Percentiles rank a stretch among this genome's conserved stretches.
These are phyloP conservation scores for Thera britannica DNA, from an alignment of 2,888 invertebrate species.

Conservation along the genomic window DNA sequence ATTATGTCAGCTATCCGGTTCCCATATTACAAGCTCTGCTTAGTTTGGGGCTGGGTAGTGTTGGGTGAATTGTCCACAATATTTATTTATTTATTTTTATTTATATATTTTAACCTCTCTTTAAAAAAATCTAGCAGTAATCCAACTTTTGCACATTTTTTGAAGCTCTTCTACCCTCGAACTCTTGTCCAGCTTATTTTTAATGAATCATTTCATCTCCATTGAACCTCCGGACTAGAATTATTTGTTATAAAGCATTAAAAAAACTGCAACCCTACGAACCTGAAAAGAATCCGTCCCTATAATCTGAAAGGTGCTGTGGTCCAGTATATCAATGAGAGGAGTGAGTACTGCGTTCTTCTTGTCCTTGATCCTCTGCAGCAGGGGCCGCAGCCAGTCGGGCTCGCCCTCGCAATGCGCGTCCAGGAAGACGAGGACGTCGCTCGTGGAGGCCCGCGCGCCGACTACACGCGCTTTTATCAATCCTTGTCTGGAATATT, in stretches of 20 bases:
- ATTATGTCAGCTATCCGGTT: no score
- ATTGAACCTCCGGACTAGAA: no score
- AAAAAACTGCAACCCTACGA: neutral
- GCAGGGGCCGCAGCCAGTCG: slow-evolving; percentile 94
- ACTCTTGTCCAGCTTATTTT: neutral
- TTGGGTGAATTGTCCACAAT: no score
- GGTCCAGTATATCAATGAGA: slow-evolving; percentile 96
- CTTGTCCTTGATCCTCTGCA: slow-evolving; percentile 87
- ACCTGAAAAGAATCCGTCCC: slow-evolving; percentile 70
- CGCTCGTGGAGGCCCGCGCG: slow-evolving; percentile 92
- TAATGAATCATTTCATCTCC: neutral
- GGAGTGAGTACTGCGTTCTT: slow-evolving; percentile 94
- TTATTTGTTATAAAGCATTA: no score
- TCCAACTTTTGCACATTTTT: no score
- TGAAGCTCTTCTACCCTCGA: no score
- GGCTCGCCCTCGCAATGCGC: slow-evolving; percentile 94
- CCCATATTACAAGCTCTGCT: no score
- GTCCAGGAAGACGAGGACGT: slow-evolving; percentile 94
- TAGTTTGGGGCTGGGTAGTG: no score
- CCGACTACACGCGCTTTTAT: slow-evolving; percentile 95
- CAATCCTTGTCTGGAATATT: slow-evolving; percentile 88
- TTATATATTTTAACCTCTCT: no score
- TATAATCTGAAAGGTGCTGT: slow-evolving; percentile 86
- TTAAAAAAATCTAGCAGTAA: no score
- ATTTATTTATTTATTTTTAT: no score